A percentile compares a stretch with the other conserved stretches of the same genome.
These are phyloP conservation scores for Bubo bubo DNA, from an alignment of 2,113 vertebrate species.

Conservation along the genomic window DNA sequence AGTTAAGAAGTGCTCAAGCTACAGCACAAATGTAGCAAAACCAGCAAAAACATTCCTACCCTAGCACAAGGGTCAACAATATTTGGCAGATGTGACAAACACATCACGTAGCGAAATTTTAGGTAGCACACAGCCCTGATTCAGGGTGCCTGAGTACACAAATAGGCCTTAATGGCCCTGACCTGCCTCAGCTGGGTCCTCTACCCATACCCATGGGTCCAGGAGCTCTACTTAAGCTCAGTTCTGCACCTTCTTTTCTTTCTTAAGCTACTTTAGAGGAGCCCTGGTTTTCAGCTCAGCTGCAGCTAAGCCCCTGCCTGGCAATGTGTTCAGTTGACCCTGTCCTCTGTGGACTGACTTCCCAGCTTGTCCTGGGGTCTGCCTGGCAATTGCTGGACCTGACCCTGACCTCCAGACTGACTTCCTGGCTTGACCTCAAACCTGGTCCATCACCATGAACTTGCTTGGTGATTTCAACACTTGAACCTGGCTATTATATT, in stretches of 20 bases:
- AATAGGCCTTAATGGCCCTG: neutral
- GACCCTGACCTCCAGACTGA: neutral
- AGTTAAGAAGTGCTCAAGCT: neutral
- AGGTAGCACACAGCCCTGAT: neutral
- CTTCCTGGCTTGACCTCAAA: neutral
- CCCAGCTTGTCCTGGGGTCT: neutral
- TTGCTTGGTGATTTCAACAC: neutral
- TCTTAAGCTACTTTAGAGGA: neutral
- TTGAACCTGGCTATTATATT: neutral
- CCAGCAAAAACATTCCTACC: neutral
- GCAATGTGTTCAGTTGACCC: neutral
- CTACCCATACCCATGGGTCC: neutral
- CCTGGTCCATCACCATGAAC: neutral
- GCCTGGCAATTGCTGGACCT: neutral
- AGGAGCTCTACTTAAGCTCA: neutral
- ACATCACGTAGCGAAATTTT: neutral
- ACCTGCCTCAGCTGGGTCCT: neutral
- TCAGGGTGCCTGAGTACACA: neutral
- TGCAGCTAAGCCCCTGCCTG: neutral
- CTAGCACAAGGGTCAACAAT: neutral
- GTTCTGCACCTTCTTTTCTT: neutral
- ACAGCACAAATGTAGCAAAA: neutral
- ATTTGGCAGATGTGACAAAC: neutral
- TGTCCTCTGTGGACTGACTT: neutral
- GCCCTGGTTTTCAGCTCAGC: neutral